Evolutionary conservation across 1,140 invertebrate species (phyloP).

Genomic region (Drosophila melanogaster): DNA sequence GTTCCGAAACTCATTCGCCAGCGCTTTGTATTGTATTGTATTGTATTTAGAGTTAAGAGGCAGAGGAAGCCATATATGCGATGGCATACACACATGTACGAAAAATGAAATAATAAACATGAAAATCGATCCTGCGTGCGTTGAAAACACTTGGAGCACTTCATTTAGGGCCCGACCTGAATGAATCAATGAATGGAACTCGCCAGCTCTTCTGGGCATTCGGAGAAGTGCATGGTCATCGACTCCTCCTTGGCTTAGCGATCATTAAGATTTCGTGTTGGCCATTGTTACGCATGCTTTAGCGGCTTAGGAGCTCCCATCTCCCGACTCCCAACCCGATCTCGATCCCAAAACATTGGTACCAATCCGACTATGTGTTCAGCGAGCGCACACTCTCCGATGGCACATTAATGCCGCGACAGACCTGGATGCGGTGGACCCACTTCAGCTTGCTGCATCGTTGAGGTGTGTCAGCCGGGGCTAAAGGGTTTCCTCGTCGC

Average conservation of each 20-base stretch:
- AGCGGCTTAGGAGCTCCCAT: conserved; percentile 57
- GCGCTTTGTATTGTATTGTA: conserved; percentile 71
- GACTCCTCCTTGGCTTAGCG: conserved; percentile 70
- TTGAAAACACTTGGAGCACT: conserved; percentile 68
- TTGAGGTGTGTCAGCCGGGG: conserved; percentile 72
- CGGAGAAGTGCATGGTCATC: conserved; percentile 67
- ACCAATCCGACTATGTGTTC: conserved; percentile 65
- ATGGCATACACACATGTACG: conserved; percentile 49
- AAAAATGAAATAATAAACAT: conserved; percentile 70
- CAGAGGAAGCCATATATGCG: conserved; percentile 41
- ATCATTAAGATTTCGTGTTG: conserved; percentile 79
- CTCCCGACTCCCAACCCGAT: background rate
- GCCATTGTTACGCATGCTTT: conserved; percentile 78
- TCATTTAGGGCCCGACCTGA: conserved; percentile 72
- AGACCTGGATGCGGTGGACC: conserved; percentile 56
- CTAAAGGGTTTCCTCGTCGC: conserved; percentile 75
- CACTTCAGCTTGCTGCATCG: conserved; percentile 60
- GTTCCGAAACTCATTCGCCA: conserved; percentile 69
- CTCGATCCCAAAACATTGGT: conserved; percentile 11
- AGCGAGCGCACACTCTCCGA: conserved; percentile 9
- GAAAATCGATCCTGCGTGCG: conserved; percentile 48
- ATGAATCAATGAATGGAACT: conserved; percentile 78
- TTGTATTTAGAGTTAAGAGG: conserved; percentile 60
- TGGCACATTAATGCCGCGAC: conserved; percentile 70
- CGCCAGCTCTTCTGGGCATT: conserved; percentile 47